phyloP scores from a whole-genome alignment of 1,140 invertebrate species.

The Bombus sylvicola region DNA sequence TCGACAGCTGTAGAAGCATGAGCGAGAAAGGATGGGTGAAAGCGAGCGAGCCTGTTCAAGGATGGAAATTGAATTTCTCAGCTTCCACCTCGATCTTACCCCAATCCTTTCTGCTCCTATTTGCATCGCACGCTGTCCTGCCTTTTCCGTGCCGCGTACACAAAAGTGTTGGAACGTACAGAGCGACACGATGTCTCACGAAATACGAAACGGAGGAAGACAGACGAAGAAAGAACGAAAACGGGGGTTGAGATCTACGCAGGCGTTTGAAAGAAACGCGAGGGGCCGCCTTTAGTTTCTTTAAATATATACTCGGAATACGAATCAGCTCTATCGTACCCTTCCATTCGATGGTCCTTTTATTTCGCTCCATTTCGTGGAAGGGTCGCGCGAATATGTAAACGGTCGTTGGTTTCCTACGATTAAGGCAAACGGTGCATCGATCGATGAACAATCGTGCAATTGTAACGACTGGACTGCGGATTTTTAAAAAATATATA shows the following conservation, averaged over 20 bases:
- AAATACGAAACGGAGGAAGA: neutral
- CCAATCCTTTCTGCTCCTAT: slow-evolving; percentile 11
- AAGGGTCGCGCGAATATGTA: too few relatives aligned
- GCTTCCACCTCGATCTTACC: slow-evolving; percentile 23
- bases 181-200: neutral
- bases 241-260: neutral
- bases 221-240: too few relatives aligned
- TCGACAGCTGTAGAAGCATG: neutral
- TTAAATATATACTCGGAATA: neutral
- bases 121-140: slow-evolving; percentile 11
- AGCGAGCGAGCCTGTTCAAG: neutral
- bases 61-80: slow-evolving; percentile 63
- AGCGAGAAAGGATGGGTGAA: slow-evolving; percentile 10
- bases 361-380: neutral
- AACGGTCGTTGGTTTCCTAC: neutral
- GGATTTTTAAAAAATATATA: too few relatives aligned
- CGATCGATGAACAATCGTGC: neutral
- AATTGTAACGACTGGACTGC: neutral
- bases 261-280: neutral
- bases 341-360: neutral
- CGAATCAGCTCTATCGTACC: neutral
- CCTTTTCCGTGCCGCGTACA: neutral
- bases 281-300: neutral
- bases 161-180: neutral
- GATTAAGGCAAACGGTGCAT: neutral